Conservation (phyloP, 1,140 invertebrate genomes). For the Antheraea mylitta region DNA sequence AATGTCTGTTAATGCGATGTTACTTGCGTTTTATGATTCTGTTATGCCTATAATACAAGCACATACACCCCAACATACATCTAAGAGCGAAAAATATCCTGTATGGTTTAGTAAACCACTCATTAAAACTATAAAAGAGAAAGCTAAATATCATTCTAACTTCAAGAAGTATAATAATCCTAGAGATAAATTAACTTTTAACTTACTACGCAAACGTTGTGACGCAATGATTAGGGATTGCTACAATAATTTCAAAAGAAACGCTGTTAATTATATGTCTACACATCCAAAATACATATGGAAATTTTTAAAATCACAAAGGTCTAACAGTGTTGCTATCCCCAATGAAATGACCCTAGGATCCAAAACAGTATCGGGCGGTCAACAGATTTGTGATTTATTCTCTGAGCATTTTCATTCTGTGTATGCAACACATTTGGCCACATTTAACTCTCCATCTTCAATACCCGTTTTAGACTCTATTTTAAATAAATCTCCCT, state of each 20-base stretch:
- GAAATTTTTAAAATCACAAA: neutral
- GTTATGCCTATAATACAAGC: no score
- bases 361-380: neutral
- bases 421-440: neutral
- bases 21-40: no score
- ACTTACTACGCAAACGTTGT: neutral
- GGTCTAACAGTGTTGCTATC: neutral
- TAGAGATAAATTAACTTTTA: neutral
- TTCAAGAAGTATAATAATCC: neutral
- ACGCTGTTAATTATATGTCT: neutral
- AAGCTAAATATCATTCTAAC: neutral
- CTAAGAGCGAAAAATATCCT: no score
- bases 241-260: neutral
- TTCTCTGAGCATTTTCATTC: neutral
- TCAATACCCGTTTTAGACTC: neutral
- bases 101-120: no score
- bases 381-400: neutral
- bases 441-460: neutral
- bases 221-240: neutral
- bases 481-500: neutral
- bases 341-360: neutral
- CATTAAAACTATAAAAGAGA: no score
- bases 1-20: no score
- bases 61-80: no score
- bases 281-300: slow-evolving; percentile 1